Percentiles rank a stretch among this genome's conserved stretches.
Conservation (phyloP, 1,140 invertebrate genomes). For the Orchesella cincta region DNA sequence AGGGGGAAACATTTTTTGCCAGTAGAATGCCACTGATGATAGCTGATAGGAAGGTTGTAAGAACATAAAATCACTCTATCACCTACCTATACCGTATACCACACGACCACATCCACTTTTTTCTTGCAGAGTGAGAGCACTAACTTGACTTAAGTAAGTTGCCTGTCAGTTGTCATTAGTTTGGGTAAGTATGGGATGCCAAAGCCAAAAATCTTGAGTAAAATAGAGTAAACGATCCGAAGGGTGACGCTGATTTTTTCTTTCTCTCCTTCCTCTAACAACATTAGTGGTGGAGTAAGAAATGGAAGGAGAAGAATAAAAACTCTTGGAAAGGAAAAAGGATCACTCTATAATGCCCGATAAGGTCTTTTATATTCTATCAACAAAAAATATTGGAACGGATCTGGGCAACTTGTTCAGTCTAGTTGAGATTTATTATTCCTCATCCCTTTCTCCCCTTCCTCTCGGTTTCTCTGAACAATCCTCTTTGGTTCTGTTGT, state of each 20-base stretch:
- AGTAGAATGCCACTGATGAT: not conserved
- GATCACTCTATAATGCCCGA: not conserved
- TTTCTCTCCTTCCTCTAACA: not conserved
- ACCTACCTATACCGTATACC: not conserved
- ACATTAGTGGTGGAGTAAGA: no score
- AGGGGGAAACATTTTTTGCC: not conserved
- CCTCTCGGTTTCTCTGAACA: not conserved
- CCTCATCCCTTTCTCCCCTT: conserved; percentile 9
- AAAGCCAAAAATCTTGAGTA: not conserved
- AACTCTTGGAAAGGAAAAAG: not conserved
- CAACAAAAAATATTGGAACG: not conserved
- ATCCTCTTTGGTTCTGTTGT: not conserved
- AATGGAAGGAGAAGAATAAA: no score
- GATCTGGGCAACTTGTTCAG: not conserved
- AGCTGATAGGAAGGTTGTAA: not conserved
- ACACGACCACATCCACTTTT: not conserved
- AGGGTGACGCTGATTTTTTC: not conserved
- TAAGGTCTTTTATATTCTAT: not conserved
- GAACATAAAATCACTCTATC: conserved; percentile 20
- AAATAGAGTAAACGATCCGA: not conserved
- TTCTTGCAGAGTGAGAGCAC: not conserved
- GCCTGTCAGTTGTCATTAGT: conserved; percentile 21
- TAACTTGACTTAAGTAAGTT: conserved; percentile 23
- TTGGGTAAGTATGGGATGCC: not conserved
- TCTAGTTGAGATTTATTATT: conserved; percentile 22